Conservation (phyloP, 2,113 vertebrate species). For the Brachyhypopomus gauderio region DNA sequence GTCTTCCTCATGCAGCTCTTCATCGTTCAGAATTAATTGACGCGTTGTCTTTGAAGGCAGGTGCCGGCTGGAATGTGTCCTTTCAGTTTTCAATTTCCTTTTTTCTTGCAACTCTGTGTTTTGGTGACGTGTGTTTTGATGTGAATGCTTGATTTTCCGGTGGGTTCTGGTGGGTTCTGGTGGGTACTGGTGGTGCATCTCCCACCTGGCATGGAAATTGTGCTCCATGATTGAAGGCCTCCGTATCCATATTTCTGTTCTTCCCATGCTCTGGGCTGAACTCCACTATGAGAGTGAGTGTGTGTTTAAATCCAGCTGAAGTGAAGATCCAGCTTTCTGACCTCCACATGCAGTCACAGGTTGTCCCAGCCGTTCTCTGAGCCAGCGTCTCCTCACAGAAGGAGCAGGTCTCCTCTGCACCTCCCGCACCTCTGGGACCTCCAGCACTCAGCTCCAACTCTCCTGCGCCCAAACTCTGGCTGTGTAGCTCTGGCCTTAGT, state of each 20-base stretch:
- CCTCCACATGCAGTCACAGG: too few relatives aligned
- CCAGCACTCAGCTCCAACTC: neutral
- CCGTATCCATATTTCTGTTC: neutral
- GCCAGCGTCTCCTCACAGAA: neutral
- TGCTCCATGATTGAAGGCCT: neutral
- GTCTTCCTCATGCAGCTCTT: neutral
- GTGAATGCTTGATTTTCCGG: neutral
- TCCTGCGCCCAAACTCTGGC: too few relatives aligned
- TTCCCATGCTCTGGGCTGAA: neutral
- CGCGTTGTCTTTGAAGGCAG: neutral
- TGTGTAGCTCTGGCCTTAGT: neutral
- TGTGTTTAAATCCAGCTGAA: too few relatives aligned
- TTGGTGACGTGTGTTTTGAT: too few relatives aligned
- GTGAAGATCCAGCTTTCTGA: too few relatives aligned
- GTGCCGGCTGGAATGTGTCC: neutral
- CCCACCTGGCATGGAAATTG: neutral
- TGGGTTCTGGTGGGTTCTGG: too few relatives aligned
- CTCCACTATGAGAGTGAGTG: neutral
- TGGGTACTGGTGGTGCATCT: too few relatives aligned
- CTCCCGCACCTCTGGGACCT: conserved; percentile 12
- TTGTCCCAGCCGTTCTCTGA: too few relatives aligned
- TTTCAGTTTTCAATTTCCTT: neutral
- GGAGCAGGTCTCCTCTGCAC: neutral
- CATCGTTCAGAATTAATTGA: neutral
- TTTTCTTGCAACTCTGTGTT: neutral